phyloP scores from a whole-genome alignment of 2,797 vertebrate species.

The Lagocephalus sceleratus region DNA sequence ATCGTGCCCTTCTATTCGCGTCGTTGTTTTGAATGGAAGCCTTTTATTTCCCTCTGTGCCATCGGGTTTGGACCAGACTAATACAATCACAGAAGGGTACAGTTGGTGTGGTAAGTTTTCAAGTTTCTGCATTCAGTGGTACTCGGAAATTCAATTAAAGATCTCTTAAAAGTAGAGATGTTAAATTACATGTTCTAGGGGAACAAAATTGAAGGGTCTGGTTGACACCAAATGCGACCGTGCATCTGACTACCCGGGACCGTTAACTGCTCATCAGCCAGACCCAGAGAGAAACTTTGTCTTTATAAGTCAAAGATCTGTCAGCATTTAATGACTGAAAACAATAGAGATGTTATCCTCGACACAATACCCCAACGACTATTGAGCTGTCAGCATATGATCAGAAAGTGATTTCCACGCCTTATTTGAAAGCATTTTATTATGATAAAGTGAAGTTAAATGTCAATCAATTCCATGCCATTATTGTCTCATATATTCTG shows the following conservation, averaged over 20 bases:
- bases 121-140: too few species aligned
- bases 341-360: slow-evolving; percentile 72
- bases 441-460: slow-evolving; percentile 69
- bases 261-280: slow-evolving; percentile 47
- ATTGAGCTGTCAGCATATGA: slow-evolving; percentile 69
- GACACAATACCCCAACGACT: slow-evolving; percentile 62
- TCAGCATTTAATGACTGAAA: slow-evolving; percentile 68
- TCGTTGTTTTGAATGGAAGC: slow-evolving; percentile 41
- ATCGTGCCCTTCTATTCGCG: slow-evolving; percentile 23
- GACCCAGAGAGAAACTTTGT: slow-evolving; percentile 44
- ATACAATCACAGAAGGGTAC: too few species aligned
- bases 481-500: slow-evolving; percentile 57
- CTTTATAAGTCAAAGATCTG: slow-evolving; percentile 51
- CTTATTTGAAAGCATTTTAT: slow-evolving; percentile 72
- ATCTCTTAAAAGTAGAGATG: slow-evolving; percentile 12
- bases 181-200: slow-evolving; percentile 34
- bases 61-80: too few species aligned
- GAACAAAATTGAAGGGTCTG: slow-evolving; percentile 35
- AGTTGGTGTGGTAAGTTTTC: too few species aligned
- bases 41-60: slow-evolving; percentile 30
- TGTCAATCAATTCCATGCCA: slow-evolving; percentile 69
- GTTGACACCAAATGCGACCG: slow-evolving; percentile 32
- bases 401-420: slow-evolving; percentile 70
- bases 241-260: slow-evolving; percentile 42
- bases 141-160: too few species aligned